Evolutionary conservation across 37 sponge, comb jelly and placozoan species (phyloP).

Genomic region (Ianthella basta): DNA sequence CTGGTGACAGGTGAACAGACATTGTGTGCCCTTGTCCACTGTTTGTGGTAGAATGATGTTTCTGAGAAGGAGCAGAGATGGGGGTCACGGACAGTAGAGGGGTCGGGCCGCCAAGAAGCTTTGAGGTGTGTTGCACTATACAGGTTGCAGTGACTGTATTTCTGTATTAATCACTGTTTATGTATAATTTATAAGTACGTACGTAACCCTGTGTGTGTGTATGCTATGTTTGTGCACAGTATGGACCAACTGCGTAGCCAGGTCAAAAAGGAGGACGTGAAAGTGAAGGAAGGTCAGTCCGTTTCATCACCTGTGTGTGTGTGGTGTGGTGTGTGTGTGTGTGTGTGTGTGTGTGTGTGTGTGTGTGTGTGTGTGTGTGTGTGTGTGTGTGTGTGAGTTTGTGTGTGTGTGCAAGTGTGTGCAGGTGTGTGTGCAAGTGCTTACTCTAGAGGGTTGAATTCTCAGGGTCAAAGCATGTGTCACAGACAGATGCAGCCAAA

Average conservation of each 20-base stretch:
- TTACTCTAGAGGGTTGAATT: not conserved
- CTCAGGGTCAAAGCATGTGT: constrained; percentile 67
- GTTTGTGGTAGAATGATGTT: constrained; percentile 85
- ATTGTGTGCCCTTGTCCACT: no score
- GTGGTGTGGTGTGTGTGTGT: not conserved
- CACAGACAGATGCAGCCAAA: constrained; percentile 86
- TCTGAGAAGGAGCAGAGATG: constrained; percentile 85
- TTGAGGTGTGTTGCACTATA: not conserved
- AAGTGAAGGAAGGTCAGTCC: constrained; percentile 56
- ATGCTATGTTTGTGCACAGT: constrained; percentile 14
- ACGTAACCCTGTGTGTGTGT: not conserved
- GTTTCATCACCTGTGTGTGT: not conserved
- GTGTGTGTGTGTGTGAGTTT: constrained; percentile 55
- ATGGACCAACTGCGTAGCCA: constrained; percentile 68
- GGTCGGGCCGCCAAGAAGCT: constrained; percentile 55
- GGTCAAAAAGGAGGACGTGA: constrained; percentile 77
- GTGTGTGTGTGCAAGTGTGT: constrained; percentile 46
- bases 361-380: constrained; percentile 17
- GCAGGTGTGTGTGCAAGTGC: constrained; percentile 29
- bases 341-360: not conserved
- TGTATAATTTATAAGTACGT: not conserved
- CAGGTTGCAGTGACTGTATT: no score
- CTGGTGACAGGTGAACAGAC: no score
- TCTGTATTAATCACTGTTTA: no score
- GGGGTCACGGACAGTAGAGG: constrained; percentile 95